A percentile compares a stretch with the other conserved stretches of the same genome.
Evolutionary conservation across 2,797 vertebrate genomes (phyloP).

Genomic region (Apogon talboti): DNA sequence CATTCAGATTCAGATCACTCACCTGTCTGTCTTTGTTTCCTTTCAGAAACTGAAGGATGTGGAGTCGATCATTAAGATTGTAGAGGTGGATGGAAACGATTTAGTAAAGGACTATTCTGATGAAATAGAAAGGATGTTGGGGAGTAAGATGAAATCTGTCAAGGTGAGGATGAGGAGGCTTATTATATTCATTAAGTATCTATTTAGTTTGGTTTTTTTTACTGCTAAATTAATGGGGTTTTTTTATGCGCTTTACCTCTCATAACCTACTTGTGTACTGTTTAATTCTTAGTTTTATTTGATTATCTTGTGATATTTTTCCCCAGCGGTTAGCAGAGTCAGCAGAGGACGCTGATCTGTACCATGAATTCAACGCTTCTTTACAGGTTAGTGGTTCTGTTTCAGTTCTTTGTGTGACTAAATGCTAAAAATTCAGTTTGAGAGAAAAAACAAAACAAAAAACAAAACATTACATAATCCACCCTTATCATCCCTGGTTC

Average conservation of each 20-base stretch:
- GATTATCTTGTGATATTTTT: background rate
- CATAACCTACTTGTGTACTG: background rate
- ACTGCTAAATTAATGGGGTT: too few species aligned
- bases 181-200: too few species aligned
- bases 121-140: constrained; percentile 93
- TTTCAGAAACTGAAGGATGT: constrained; percentile 93
- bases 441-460: too few species aligned
- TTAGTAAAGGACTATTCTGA: constrained; percentile 92
- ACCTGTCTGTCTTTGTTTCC: background rate
- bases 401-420: background rate
- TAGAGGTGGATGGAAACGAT: constrained; percentile 88
- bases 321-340: constrained; percentile 91
- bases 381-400: constrained; percentile 84
- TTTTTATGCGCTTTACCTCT: too few species aligned
- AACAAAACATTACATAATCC: constrained; percentile 1
- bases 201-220: background rate
- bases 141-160: constrained; percentile 94
- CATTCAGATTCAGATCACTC: background rate
- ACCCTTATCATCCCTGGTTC: background rate
- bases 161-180: constrained; percentile 82
- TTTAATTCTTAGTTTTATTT: too few species aligned
- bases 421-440: too few species aligned
- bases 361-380: constrained; percentile 92
- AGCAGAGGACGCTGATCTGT: constrained; percentile 94
- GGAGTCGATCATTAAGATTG: constrained; percentile 89